These are phyloP conservation scores for Naso thynnoides DNA, from an alignment of 2,797 vertebrate species.

Conservation along the genomic window DNA sequence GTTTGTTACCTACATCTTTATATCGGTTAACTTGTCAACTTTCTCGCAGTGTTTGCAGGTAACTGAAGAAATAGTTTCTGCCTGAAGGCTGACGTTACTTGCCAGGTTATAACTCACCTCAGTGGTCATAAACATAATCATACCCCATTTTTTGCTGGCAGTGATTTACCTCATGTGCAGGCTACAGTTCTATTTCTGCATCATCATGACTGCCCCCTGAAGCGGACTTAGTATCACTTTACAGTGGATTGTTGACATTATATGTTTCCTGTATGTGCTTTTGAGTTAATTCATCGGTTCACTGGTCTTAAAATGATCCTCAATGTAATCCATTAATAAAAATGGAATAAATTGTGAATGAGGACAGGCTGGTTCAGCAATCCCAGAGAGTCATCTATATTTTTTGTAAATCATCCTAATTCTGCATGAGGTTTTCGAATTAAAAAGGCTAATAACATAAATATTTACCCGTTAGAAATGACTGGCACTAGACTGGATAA, in stretches of 20 bases:
- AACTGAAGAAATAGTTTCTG: not conserved
- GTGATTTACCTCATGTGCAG: not conserved
- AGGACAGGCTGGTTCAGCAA: not conserved
- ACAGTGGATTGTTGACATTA: constrained; percentile 13
- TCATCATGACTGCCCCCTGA: not conserved
- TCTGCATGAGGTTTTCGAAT: not conserved
- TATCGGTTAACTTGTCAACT: not conserved
- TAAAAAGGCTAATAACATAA: not conserved
- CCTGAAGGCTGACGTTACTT: not conserved
- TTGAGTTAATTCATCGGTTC: not conserved
- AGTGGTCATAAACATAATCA: not conserved
- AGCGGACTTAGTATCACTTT: constrained; percentile 22
- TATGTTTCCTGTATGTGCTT: constrained; percentile 2
- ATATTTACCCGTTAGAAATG: not conserved
- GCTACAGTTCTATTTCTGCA: constrained; percentile 8
- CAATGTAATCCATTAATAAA: not conserved
- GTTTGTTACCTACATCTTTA: fast-evolving
- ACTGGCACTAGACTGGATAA: not conserved
- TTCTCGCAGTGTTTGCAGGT: not conserved
- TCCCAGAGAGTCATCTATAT: not conserved
- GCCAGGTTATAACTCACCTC: not conserved
- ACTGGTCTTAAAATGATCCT: constrained; percentile 14
- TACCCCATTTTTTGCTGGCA: not conserved
- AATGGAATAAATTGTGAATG: constrained; percentile 13
- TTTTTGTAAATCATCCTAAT: not conserved